A percentile compares a stretch with the other conserved stretches of the same genome.
phyloP scores from a whole-genome alignment of 2,113 vertebrate genomes.

The Xenopus borealis region DNA sequence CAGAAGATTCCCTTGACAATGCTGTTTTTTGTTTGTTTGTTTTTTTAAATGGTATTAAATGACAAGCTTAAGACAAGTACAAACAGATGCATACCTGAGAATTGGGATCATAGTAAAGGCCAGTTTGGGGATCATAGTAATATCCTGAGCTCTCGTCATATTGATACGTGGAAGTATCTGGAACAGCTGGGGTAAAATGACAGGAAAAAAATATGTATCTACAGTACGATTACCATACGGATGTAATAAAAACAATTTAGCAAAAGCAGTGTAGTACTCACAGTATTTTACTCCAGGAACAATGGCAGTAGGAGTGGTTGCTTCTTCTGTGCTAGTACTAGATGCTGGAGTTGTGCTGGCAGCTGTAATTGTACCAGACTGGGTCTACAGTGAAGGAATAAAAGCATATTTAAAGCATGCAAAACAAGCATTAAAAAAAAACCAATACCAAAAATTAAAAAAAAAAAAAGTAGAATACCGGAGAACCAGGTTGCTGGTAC shows the following conservation, averaged over 20 bases:
- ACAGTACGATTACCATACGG: no score
- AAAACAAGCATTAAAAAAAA: not conserved
- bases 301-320: constrained; percentile 62
- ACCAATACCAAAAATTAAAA: not conserved
- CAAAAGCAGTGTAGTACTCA: constrained; percentile 51
- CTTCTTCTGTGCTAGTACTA: constrained; percentile 63
- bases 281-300: constrained; percentile 74
- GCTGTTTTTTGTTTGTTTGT: no score
- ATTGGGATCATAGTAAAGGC: constrained; percentile 93
- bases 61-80: no score
- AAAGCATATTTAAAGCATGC: not conserved
- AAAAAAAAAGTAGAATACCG: constrained; percentile 68
- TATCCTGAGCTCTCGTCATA: constrained; percentile 96
- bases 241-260: no score
- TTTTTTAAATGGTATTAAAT: no score
- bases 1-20: no score
- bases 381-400: constrained; percentile 60
- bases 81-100: constrained; percentile 74
- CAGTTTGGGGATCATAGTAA: constrained; percentile 91
- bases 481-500: constrained; percentile 84
- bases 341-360: constrained; percentile 55
- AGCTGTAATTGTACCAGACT: constrained; percentile 57
- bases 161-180: constrained; percentile 92
- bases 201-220: not conserved
- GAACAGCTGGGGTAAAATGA: constrained; percentile 67